Evolutionary conservation across 1,140 invertebrate genomes (phyloP), one percentile per base, ranked within the genome.

Genomic region (Scaptomyza montana): DNA sequence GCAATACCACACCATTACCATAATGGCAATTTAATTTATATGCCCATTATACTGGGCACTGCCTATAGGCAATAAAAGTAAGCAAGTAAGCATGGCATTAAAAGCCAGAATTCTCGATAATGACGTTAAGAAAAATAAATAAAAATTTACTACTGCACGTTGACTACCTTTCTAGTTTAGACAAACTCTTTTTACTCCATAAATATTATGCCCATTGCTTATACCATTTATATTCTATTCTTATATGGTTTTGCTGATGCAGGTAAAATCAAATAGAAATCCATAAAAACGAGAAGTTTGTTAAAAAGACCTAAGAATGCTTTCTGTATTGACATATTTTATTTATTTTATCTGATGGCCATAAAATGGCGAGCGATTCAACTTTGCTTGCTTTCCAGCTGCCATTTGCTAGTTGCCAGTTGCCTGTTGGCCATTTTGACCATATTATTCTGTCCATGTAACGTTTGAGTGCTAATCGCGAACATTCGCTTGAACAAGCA

Each of bases 281-380:
- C 28, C 49, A 47, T 62, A 46, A 33, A 50, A 61, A 47, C 41
- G 53, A 39, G 1, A 39, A 46, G 45, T 41, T 72, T 46, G 59
- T 72, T 72, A 72, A 66, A 72, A 46, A 36, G 21, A 12, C 19
- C 41, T 28, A 56, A 30, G 30, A 50, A 65, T 71, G 61, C 57
- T 60, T 28, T 28, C 3, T 25, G 21, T 25, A 25, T 25, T 25
- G 21, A 25, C 21, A 25, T 25, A 25, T 25, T 4, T 25, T 25
- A 25, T 25, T 25, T 25, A 25, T 25, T 25, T 25, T 25, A 25
- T 10, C 57, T 66, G 47, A 33, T 55, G 45, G 55, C 41, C 69
- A 54, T 67, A 28, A 55, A 72, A 65, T 54, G 25, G 50, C 33
- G 28, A 53, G 49, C 8, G 7, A 46, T 16, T 49, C 12, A 28